phyloP scores from a whole-genome alignment of 1,140 invertebrate species.

The Anastrepha obliqua region DNA sequence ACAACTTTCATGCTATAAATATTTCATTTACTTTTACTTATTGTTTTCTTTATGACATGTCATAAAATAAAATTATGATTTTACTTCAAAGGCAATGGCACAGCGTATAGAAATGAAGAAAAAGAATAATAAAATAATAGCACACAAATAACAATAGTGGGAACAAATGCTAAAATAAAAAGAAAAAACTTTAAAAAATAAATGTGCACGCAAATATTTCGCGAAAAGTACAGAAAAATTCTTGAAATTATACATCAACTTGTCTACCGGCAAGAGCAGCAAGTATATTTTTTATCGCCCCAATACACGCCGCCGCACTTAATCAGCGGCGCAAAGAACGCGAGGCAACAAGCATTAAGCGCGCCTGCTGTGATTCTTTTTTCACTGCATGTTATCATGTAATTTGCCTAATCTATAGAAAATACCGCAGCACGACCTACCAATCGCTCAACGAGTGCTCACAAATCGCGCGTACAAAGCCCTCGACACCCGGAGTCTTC shows the following conservation, averaged over 20 bases:
- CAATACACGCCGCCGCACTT: neutral
- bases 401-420: constrained; percentile 54
- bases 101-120: neutral
- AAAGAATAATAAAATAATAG: constrained; percentile 30
- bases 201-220: neutral
- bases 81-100: neutral
- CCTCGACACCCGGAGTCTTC: neutral
- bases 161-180: neutral
- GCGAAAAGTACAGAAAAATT: neutral
- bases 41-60: constrained; percentile 55
- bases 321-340: neutral
- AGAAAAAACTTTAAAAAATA: neutral
- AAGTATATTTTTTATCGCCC: constrained; percentile 37
- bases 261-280: constrained; percentile 13
- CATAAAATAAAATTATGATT: constrained; percentile 57
- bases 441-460: neutral
- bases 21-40: constrained; percentile 56
- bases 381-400: constrained; percentile 50
- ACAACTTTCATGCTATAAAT: constrained; percentile 44
- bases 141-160: neutral
- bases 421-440: neutral
- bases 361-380: constrained; percentile 48
- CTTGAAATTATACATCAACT: neutral
- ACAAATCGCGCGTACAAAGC: constrained; percentile 7
- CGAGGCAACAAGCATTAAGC: constrained; percentile 23